Conservation (phyloP, 2,113 vertebrate species). For the Cepphus grylle region DNA sequence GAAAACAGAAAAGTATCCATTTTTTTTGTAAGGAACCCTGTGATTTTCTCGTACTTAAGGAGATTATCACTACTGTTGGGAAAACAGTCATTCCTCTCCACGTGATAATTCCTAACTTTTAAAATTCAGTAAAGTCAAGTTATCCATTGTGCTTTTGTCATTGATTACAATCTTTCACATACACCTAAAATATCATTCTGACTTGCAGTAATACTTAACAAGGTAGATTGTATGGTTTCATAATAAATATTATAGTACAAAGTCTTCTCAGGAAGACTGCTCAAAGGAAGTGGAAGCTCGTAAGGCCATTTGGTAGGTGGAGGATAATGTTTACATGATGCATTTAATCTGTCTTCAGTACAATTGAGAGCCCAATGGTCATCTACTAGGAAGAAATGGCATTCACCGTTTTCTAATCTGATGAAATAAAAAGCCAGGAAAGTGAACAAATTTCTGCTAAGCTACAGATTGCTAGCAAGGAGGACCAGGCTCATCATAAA, state of each 20-base stretch:
- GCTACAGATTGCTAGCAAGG: neutral
- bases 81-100: neutral
- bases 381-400: neutral
- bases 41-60: neutral
- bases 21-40: neutral
- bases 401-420: neutral
- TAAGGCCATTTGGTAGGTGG: neutral
- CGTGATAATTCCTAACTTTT: neutral
- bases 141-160: neutral
- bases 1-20: neutral
- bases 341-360: neutral
- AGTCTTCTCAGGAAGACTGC: neutral
- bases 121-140: neutral
- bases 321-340: neutral
- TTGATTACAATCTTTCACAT: neutral
- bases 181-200: neutral
- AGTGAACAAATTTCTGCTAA: neutral
- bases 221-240: neutral
- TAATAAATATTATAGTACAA: neutral
- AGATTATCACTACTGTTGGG: neutral
- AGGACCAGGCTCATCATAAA: neutral
- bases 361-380: neutral
- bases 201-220: neutral
- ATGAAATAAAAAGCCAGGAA: neutral
- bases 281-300: neutral